Evolutionary conservation across 2,888 invertebrate genomes (phyloP), one percentile per base, ranked within the genome.

Genomic region (Drosophila pseudotalamancana): DNA sequence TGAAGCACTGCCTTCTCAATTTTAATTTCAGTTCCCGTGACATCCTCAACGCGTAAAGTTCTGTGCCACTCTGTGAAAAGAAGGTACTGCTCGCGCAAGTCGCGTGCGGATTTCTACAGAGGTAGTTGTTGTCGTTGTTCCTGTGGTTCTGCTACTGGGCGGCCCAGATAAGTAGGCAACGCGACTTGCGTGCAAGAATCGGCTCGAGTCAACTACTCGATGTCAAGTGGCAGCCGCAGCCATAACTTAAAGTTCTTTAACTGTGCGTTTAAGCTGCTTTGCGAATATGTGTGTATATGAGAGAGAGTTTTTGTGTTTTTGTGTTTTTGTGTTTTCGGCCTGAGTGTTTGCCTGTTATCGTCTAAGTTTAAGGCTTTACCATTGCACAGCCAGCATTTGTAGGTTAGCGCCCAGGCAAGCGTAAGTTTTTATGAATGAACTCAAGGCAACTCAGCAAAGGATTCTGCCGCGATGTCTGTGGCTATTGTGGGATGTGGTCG

Each of bases 21-120:
- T 82, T 86, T 72, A 74, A 53, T 79, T 83, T 88, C 74, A 88
- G 88, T 88, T 88, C 68, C 75, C 88, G 87, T 88, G 76, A 66
- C 75, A 77, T 65, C 72, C 73, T 83, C 77, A 77, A 79, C 64
- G 77, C 79, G 75, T 72, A 60, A 62, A 86, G 89, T 86, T 75
- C 83, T 63, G 63, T 71, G 54, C 40, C 59, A 64, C 12, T 43
- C 68, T 62, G 31, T 42, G n/a, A 21, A 61, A 39, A 39, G 8
- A 23, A 18, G 32, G 18, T 23, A 32, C 37, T 42, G 23, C 18
- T 43, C 51, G 61, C 66, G 61, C 70, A 59, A 72, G 45, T 59
- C 61, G 84, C 63, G 79, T 76, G 64, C 72, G 76, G 49, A 37
- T 42, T 67, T 56, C 32, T 54, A 62, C 25, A 39, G 32, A 69